Percentiles rank a stretch among this genome's conserved stretches.
Evolutionary conservation across 2,113 vertebrate species (phyloP).

Genomic region (Orientallactaga bullata): DNA sequence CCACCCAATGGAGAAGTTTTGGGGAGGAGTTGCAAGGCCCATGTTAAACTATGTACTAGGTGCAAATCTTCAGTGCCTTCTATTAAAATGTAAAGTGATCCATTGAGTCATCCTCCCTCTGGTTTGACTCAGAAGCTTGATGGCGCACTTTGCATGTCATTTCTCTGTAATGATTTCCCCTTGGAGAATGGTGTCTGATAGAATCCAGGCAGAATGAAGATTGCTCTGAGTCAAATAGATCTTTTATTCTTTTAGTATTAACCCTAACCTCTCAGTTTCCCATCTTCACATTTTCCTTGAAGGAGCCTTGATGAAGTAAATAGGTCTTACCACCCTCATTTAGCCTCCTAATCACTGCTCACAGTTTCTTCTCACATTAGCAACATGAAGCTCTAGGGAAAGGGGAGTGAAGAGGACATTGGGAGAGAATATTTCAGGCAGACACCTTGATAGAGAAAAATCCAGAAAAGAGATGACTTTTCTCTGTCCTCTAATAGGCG

Average conservation of each 20-base stretch:
- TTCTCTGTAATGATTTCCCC: conserved; percentile 88
- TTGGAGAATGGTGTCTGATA: conserved; percentile 87
- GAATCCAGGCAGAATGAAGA: conserved; percentile 85
- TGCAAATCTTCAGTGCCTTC: conserved; percentile 84
- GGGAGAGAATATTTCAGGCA: conserved; percentile 57
- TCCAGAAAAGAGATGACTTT: conserved; percentile 71
- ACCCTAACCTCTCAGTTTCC: conserved; percentile 76
- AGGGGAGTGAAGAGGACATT: conserved; percentile 33
- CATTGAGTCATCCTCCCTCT: conserved; percentile 87
- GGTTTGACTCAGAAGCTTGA: conserved; percentile 84
- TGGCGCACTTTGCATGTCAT: conserved; percentile 84
- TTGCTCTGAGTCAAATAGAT: conserved; percentile 82
- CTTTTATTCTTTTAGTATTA: conserved; percentile 80
- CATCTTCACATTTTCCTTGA: conserved; percentile 70
- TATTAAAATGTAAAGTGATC: conserved; percentile 86
- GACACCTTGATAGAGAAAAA: conserved; percentile 77
- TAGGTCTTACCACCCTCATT: conserved; percentile 72
- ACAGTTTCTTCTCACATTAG: conserved; percentile 78
- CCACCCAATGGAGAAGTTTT: conserved; percentile 82
- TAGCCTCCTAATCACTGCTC: conserved; percentile 68
- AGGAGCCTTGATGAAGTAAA: conserved; percentile 78
- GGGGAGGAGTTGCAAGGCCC: conserved; percentile 66
- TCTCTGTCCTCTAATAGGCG: conserved; percentile 76
- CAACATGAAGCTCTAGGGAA: conserved; percentile 62
- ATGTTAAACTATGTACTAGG: conserved; percentile 81